Evolutionary conservation across 2,888 invertebrate species (phyloP), one percentile per base, ranked within the genome.

Genomic region (Agriopis aurantiaria): DNA sequence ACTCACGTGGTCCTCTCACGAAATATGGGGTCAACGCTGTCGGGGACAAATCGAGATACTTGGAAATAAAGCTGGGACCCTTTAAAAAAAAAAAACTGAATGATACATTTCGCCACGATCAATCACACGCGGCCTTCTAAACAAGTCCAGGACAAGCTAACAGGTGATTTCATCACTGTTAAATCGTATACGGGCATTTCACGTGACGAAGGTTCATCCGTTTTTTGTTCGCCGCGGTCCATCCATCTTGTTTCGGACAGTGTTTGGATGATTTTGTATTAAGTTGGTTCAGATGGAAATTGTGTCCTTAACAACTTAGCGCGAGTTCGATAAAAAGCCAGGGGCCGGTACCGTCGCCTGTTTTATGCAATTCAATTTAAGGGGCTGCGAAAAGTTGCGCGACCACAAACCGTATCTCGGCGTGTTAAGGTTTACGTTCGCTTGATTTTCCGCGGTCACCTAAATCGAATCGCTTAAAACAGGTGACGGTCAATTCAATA

Each of bases 11-110:
- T 82, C 33, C 33, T 3, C 78, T 78, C 69, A 76, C 77, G 74
- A 79, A 80, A 76, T 77, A 75, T 69, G 79, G 85, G 85, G 87
- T 88, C 80, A 87, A 82, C 82, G 77, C 81, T 80, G 80, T 81
- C 81, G 79, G 76, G 80, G 81, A 79, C 77, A 84, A 83, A 73
- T 70, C 68, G 62, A 52, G 61, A 33, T 58, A 86, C 87, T 85
- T 87, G 56, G 23, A 48, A 84, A 87, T 86, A 85, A 85, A 86
- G 85, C 81, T 83, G 77, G 76, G 79, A 80, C 80, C 68, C 65
- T 71, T 68, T 65, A 52, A 70, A 74, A 71, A n/a, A n/a, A n/a
- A n/a, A n/a, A n/a, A n/a, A n/a, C n/a, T n/a, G n/a, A n/a, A n/a
- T n/a, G 76, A 76, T 81, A 78, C 78, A 75, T 82, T 77, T 68